phyloP scores from a whole-genome alignment of 2,113 vertebrate species.

The Himantopus leucocephalus region DNA sequence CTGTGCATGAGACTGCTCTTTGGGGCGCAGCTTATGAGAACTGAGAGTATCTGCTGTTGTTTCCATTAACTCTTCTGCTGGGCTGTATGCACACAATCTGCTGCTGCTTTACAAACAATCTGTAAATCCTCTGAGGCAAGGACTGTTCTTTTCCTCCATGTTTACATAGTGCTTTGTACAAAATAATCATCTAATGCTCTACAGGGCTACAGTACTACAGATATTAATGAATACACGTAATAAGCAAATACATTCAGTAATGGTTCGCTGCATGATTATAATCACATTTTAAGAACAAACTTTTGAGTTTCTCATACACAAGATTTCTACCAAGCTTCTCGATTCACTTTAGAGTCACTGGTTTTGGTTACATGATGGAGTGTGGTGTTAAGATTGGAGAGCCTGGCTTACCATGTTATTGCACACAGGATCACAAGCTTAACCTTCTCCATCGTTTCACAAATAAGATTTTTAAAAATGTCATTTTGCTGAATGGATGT shows the following conservation, averaged over 20 bases:
- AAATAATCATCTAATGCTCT: neutral
- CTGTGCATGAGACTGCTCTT: neutral
- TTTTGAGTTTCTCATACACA: neutral
- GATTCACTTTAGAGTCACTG: neutral
- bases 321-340: neutral
- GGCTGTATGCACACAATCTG: neutral
- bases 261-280: neutral
- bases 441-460: neutral
- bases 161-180: neutral
- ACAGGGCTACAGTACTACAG: neutral
- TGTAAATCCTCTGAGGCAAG: neutral
- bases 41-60: neutral
- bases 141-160: neutral
- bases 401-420: neutral
- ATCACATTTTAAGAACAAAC: neutral
- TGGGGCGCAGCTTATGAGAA: neutral
- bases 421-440: neutral
- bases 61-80: neutral
- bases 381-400: neutral
- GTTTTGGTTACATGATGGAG: neutral
- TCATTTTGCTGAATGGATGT: neutral
- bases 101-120: neutral
- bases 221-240: neutral
- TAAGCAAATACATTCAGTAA: neutral
- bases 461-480: neutral